Base-by-base conservation (phyloP, 2,113 vertebrate genomes). In the Syngnathus typhle region DNA sequence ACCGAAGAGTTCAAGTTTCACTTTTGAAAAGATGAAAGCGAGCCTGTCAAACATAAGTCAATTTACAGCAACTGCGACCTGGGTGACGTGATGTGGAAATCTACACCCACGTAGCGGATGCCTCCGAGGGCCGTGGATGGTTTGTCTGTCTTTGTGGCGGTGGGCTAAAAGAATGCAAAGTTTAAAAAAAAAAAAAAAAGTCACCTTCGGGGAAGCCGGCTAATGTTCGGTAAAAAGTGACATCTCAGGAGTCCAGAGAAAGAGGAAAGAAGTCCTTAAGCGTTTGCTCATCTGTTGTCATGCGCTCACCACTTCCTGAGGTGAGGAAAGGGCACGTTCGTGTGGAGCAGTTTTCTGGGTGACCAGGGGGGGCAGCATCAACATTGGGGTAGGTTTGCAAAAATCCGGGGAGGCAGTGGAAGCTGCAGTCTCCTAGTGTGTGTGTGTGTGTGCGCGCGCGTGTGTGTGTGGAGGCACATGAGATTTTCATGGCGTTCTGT, bases 1-100 rank as follows among this genome's bases (percentile, higher is more conserved):
- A 62, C 65, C 13, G 11, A 67, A 60, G 67, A 41, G 65, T 82
- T 85, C 84, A 82, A 76, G 80, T 80, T 80, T 83, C 56, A 68
- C 67, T 44, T 76, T 76, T 60, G 41, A 69, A 77, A 47, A 55
- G 54, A 27, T 55, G 16, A 19, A 69, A 44, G n/a, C 21, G 41
- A 27, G 60, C 60, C 39, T 7, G 39, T 62, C 36, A 16, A 62
- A 46, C 41, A 12, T n/a, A 44, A 62, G 6, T 15, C 8, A 60
- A 62, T 15, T 43, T 27, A 27, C 60, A 62, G 41, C 21, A 62
- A 62, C 23, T 44, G 59, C 27, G 41, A 62, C 60, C 21, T 46
- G 4, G 7, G 60, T 62, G 60, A 23, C 60, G 2, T 62, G 60
- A 23, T 21, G 2, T 23, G n/a, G 41, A 43, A 62, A 61, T 11